Percentiles rank a stretch among this genome's conserved stretches.
These are phyloP conservation scores for Lasioglossum marginatum DNA, from an alignment of 2,888 invertebrate genomes.

Conservation along the genomic window DNA sequence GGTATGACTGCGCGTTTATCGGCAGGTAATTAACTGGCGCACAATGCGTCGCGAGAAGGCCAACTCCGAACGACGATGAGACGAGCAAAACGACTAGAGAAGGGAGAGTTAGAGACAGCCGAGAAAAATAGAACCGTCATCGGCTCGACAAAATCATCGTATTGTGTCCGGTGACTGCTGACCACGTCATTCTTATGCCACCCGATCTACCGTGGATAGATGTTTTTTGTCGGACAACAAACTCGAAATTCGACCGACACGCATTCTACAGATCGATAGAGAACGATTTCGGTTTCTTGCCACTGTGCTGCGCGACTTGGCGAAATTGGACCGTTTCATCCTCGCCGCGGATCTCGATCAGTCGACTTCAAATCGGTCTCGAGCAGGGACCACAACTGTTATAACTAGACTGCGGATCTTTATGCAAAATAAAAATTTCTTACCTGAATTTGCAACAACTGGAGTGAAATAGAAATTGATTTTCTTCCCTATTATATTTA, in stretches of 20 bases:
- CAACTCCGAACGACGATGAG: constrained; percentile 56
- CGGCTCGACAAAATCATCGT: constrained; percentile 67
- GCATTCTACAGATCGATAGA: constrained; percentile 4
- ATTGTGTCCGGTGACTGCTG: constrained; percentile 59
- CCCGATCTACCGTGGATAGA: not conserved
- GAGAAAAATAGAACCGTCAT: constrained; percentile 11
- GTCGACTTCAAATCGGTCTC: not conserved
- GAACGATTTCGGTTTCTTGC: not conserved
- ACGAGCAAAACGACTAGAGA: constrained; percentile 53
- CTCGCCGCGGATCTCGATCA: not conserved
- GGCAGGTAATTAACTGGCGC: constrained; percentile 83
- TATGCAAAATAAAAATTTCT: too few relatives aligned
- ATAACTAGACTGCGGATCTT: too few relatives aligned
- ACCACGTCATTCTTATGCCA: constrained; percentile 43
- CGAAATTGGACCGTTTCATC: constrained; percentile 6
- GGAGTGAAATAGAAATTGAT: too few relatives aligned
- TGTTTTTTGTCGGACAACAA: not conserved
- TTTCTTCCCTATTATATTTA: too few relatives aligned
- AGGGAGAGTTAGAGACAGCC: constrained; percentile 20
- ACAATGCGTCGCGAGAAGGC: constrained; percentile 79
- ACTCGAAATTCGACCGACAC: constrained; percentile 23
- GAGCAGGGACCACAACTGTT: not conserved
- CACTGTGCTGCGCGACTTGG: not conserved
- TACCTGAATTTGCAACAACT: too few relatives aligned
- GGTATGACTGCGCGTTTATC: constrained; percentile 83